Evolutionary conservation across 2,888 invertebrate genomes (phyloP), one percentile per base, ranked within the genome.

Genomic region (Melanostoma mellinum): DNA sequence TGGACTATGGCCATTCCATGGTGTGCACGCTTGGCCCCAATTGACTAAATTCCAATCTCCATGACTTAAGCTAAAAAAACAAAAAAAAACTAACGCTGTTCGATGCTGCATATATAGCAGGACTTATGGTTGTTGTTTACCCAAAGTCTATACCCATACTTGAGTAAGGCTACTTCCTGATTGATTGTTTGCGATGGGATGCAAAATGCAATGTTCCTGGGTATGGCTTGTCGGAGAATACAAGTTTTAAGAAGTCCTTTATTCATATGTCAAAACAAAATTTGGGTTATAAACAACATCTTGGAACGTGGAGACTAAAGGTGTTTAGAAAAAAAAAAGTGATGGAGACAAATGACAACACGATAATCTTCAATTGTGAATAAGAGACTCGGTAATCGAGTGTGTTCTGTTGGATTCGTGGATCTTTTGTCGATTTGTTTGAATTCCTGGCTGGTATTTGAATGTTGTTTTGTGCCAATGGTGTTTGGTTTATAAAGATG

Each of bases 41-140:
- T 76, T 46, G 53, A 4, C 30, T 48, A 46, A 10, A 80, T 80
- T 80, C 80, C 75, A 75, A 71, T 80, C 69, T 20, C 40, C 53
- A 68, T 73, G 48, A 53, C 55, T 53, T 33, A 36, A 58, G 38
- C 38, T 52, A 42, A 68, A 20, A 1, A 20, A 20, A 20, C 0
- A 20, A 20, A 0, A 20, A 20, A 20, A 20, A 20, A 50, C 55
- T 36, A 76, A 71, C 35, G 10, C 32, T 48, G 60, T 33, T n/a
- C 52, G 30, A 50, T n/a, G 20, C 8, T 63, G 61, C 30, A 50
- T 50, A 38, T 46, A 35, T 40, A 2, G 3, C 32, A 58, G 33
- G 42, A 42, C 32, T 58, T 6, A 44, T 6, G 1, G 60, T 44
- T 44, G 53, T 52, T 72, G 55, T 48, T 50, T 58, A 40, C n/a